phyloP scores from a whole-genome alignment of 2,888 invertebrate genomes.

The Spisula solida region DNA sequence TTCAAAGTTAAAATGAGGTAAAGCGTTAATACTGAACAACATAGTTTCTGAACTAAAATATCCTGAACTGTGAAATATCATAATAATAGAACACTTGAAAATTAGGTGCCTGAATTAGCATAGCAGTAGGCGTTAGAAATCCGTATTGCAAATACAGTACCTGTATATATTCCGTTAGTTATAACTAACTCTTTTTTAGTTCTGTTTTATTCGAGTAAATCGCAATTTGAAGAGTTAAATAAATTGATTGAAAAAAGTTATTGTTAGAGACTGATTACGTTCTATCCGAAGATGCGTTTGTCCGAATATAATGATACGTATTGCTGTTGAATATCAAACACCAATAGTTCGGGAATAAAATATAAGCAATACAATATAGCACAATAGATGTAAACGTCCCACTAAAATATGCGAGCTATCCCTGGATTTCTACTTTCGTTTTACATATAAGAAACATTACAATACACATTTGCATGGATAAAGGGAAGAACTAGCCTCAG shows the following conservation, averaged over 20 bases:
- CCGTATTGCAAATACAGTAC: neutral
- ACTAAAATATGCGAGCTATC: neutral
- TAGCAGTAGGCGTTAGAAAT: neutral
- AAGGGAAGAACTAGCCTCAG: neutral
- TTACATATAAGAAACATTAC: slow-evolving; percentile 21
- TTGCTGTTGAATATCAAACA: neutral
- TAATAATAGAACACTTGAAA: neutral
- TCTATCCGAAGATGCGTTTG: too few species aligned
- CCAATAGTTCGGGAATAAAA: neutral
- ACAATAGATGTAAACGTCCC: slow-evolving; percentile 20
- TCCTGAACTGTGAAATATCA: neutral
- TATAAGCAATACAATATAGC: slow-evolving; percentile 28
- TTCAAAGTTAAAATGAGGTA: slow-evolving; percentile 21
- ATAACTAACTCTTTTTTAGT: neutral
- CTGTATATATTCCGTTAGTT: neutral
- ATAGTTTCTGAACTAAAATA: neutral
- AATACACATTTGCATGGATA: slow-evolving; percentile 5
- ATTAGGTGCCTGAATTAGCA: neutral
- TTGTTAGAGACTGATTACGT: neutral
- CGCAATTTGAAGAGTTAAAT: neutral
- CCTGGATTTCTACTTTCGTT: slow-evolving; percentile 41
- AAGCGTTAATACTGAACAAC: slow-evolving; percentile 20
- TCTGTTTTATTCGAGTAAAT: neutral
- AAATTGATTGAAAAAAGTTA: neutral
- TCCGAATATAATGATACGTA: neutral